Evolutionary conservation across 2,113 vertebrate genomes (phyloP), one percentile per base, ranked within the genome.

Genomic region (Reinhardtius hippoglossoides): DNA sequence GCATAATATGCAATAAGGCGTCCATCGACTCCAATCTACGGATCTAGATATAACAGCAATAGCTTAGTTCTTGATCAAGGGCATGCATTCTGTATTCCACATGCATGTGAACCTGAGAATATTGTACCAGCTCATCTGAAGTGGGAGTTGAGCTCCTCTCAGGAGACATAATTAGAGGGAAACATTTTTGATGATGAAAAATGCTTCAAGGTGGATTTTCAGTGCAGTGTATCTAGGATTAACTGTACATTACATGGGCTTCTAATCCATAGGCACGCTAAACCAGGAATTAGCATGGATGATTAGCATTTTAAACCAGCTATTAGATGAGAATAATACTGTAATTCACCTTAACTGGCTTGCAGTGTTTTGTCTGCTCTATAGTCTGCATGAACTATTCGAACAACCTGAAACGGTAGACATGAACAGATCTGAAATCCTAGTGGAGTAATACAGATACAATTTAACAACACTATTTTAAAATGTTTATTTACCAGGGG

Each of bases 181-280:
- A 80, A 62, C 37, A 73, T 74, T 87, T 91, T 66, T 76, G 71
- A 90, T 84, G 86, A 89, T 84, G 89, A 86, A 86, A 83, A 89
- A 50, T 18, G 24, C 77, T 90, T 81, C 64, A 50, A 68, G 87
- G 71, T 64, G 26, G 84, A 71, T 87, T 90, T 88, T 78, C 66
- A 18, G 71, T 31, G 64, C 67, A 67, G 85, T 86, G 85, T 82
- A 79, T 88, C 70, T 75, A 68, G 80, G 87, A 89, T 89, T 92
- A 87, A 88, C 88, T 71, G 86, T 92, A 90, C 81, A 77, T 90
- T 92, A 92, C 90, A 82, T 77, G 68, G 76, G 62, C 14, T 67
- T 91, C 74, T 92, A 91, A 92, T 91, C 88, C 82, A 84, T 75
- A 87, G 80, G 73, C 82, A 67, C 35, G 14, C 31, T 90, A 89